Evolutionary conservation across 2,113 vertebrate species (phyloP).

Genomic region (Mastomys natalensis): DNA sequence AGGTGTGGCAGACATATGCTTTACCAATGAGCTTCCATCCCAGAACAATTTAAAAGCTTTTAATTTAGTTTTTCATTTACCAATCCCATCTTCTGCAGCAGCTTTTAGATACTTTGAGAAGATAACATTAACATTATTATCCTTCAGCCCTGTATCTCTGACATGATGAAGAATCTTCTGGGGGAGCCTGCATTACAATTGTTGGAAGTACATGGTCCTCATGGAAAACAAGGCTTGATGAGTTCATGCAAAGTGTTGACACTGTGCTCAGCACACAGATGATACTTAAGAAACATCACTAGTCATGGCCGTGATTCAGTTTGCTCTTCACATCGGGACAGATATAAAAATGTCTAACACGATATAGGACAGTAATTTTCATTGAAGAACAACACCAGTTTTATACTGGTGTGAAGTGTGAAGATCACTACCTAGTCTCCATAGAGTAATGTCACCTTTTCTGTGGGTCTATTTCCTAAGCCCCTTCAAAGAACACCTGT

Average conservation of each 20-base stretch:
- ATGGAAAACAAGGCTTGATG: not conserved
- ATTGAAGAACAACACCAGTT: not conserved
- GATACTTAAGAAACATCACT: not conserved
- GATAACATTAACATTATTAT: conserved; percentile 20
- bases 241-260: not conserved
- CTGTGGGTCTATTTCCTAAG: not conserved
- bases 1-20: not conserved
- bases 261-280: not conserved
- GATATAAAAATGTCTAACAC: not conserved
- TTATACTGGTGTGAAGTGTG: conserved; percentile 16
- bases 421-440: not conserved
- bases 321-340: not conserved
- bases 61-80: conserved; percentile 35
- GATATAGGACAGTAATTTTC: not conserved
- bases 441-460: not conserved
- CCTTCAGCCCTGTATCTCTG: not conserved
- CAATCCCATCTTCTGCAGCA: not conserved
- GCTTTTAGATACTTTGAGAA: conserved; percentile 35
- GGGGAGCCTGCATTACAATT: not conserved
- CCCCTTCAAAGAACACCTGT: not conserved
- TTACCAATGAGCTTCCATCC: not conserved
- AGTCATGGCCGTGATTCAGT: not conserved
- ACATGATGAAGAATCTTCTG: not conserved
- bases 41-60: not conserved
- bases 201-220: not conserved